Evolutionary conservation across 2,888 invertebrate species (phyloP).

Genomic region (Prosopocoilus inquinatus): DNA sequence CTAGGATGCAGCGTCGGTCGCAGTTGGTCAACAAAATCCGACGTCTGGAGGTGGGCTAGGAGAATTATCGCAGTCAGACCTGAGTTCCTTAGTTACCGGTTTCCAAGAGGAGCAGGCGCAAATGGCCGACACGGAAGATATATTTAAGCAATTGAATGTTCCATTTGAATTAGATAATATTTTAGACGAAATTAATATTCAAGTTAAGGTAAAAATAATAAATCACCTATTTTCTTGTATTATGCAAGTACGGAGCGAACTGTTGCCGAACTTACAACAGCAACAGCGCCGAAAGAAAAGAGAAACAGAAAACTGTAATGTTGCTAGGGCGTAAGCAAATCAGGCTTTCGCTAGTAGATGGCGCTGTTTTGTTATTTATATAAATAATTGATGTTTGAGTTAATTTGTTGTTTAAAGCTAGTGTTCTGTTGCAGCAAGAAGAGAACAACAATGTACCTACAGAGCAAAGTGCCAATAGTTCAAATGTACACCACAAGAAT

Average conservation of each 20-base stretch:
- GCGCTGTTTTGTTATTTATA: background rate
- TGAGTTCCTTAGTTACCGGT: constrained; percentile 67
- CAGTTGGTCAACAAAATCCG: constrained; percentile 55
- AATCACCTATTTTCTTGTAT: too few species aligned
- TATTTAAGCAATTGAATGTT: constrained; percentile 79
- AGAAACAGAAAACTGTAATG: too few species aligned
- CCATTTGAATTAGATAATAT: constrained; percentile 85
- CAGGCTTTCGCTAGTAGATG: constrained; percentile 9
- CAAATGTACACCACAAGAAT: constrained; percentile 39
- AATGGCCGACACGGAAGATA: constrained; percentile 67
- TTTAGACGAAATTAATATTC: constrained; percentile 71
- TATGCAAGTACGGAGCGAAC: too few species aligned
- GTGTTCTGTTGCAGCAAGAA: constrained; percentile 48
- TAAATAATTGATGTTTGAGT: background rate
- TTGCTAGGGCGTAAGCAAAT: too few species aligned
- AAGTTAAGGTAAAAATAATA: constrained; percentile 62
- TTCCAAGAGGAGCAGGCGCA: constrained; percentile 53
- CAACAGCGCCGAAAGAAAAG: too few species aligned
- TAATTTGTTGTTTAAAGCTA: background rate
- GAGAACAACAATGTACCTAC: constrained; percentile 52
- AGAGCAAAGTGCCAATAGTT: constrained; percentile 27
- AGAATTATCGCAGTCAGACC: constrained; percentile 71
- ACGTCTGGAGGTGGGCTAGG: constrained; percentile 54
- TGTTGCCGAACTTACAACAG: too few species aligned
- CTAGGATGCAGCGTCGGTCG: constrained; percentile 64